Evolutionary conservation across 2,888 invertebrate genomes (phyloP), one percentile per base, ranked within the genome.

Genomic region (Steinernema carpocapsae): DNA sequence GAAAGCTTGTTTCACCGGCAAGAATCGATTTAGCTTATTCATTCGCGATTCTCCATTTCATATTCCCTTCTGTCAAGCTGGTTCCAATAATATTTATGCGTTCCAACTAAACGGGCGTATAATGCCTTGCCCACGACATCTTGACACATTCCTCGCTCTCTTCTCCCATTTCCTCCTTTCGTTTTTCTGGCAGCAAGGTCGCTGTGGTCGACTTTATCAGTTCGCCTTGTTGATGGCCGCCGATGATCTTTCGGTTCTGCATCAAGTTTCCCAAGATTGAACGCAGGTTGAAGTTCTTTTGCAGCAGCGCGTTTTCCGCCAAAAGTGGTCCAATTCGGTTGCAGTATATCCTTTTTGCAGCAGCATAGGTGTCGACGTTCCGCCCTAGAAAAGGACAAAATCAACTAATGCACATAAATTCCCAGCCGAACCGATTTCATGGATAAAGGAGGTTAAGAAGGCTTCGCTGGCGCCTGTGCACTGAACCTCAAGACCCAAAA

Each of bases 401-500:
- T 6, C 37, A 37, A 37, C 10, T 37, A 37, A n/a, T n/a, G 37
- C 3, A 37, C 4, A 37, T 37, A 37, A 37, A 37, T 37, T 3
- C 10, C 37, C 37, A 10, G 3, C 3, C 37, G 93, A 87, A 4
- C 94, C 96, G 48, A 96, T 89, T 76, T 94, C 93, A 87, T 94
- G 92, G n/a, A 95, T 89, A 19, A 96, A 83, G 0, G 91, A 90
- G 88, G 92, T 92, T 22, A 97, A 88, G 75, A 80, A 85, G 29
- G 77, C 75, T 79, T 93, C 93, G 82, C 91, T 91, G 88, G 95
- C 96, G 89, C 95, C 95, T 29, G 94, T 91, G 46, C 92, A 91
- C 87, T 94, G 93, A 37, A 97, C 89, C 90, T 96, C 95, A 86
- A 97, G 88, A 17, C 92, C 93, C 87, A 97, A 95, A 80, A 93